Conservation (phyloP, 2,797 vertebrate genomes). For the Hypotaenidia philippensis region DNA sequence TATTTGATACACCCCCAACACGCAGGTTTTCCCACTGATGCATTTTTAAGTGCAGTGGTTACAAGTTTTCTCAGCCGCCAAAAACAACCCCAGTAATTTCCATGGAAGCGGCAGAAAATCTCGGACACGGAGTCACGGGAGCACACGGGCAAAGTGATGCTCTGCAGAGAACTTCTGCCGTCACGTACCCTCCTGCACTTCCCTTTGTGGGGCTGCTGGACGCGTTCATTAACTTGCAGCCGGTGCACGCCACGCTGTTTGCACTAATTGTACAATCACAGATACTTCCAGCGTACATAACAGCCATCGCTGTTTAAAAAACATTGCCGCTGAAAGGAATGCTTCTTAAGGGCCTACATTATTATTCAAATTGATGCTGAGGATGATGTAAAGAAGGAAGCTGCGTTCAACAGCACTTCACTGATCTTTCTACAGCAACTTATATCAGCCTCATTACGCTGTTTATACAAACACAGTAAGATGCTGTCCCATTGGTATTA, state of each 20-base stretch:
- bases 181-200: too few relatives aligned
- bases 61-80: neutral
- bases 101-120: neutral
- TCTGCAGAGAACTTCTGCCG: too few relatives aligned
- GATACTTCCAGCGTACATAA: neutral
- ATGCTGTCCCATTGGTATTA: constrained; percentile 44
- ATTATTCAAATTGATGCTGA: constrained; percentile 72
- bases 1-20: neutral
- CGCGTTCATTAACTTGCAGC: neutral
- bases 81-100: neutral
- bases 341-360: constrained; percentile 48
- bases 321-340: constrained; percentile 25
- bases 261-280: neutral
- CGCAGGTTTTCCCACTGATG: neutral
- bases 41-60: neutral
- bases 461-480: constrained; percentile 50
- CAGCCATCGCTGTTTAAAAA: constrained; percentile 31
- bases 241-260: neutral
- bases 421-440: constrained; percentile 59
- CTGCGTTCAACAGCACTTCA: constrained; percentile 61
- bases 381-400: constrained; percentile 68
- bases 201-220: neutral
- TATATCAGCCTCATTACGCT: constrained; percentile 9
- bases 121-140: fast-evolving
- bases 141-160: too few relatives aligned